phyloP scores from a whole-genome alignment of 2,113 vertebrate species.

The Eurypyga helias region DNA sequence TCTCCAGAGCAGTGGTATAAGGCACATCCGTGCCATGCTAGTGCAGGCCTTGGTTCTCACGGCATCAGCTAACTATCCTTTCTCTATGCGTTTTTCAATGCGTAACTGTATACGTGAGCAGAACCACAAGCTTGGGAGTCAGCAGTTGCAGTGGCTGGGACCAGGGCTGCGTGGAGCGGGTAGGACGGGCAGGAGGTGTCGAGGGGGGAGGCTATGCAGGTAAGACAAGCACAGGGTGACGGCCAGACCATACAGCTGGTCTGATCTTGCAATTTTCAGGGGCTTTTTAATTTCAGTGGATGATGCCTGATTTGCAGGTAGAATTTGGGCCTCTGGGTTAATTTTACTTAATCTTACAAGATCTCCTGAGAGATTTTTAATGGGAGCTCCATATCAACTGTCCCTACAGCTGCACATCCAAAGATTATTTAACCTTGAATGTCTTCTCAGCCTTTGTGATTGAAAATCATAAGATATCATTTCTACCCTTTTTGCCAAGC shows the following conservation, averaged over 20 bases:
- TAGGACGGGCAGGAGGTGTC: neutral
- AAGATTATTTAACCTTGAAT: slow-evolving; percentile 11
- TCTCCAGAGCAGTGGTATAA: accelerated
- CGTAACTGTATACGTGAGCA: accelerated
- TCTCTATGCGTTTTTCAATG: neutral
- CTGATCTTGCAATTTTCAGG: neutral
- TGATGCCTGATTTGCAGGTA: neutral
- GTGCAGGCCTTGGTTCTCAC: accelerated
- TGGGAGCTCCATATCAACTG: neutral
- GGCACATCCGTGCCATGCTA: neutral
- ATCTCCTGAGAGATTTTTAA: slow-evolving; percentile 23
- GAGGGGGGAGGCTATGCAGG: accelerated
- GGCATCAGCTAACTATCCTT: neutral
- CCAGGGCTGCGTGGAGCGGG: neutral
- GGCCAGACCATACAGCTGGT: accelerated
- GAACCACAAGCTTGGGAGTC: neutral
- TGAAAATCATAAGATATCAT: neutral
- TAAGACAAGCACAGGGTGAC: accelerated
- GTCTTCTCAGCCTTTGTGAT: neutral
- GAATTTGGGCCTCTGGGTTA: slow-evolving; percentile 20
- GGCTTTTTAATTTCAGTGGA: neutral
- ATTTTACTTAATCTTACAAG: slow-evolving; percentile 36
- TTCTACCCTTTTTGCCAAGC: neutral
- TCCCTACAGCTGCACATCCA: neutral
- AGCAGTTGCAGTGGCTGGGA: neutral